Conservation (phyloP, 2,888 invertebrate species). For the Melolontha melolontha region DNA sequence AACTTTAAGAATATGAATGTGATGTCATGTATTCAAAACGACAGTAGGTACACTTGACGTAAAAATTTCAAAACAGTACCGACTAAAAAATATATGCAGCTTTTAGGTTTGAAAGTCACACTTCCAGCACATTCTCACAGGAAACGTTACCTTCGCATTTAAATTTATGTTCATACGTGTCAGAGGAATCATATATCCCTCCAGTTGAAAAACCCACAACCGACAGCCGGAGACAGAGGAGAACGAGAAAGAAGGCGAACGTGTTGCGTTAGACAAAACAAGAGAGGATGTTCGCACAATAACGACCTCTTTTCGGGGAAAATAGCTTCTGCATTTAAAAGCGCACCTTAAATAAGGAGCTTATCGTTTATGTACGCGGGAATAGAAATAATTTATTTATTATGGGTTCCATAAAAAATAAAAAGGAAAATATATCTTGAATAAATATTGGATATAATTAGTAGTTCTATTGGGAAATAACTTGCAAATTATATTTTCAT, state of each 20-base stretch:
- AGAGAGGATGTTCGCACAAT: conserved; percentile 9
- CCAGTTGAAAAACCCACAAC: conserved; percentile 7
- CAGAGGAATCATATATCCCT: conserved; percentile 8
- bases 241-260: not conserved
- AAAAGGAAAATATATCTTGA: too few relatives aligned
- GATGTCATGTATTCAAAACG: too few relatives aligned
- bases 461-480: too few relatives aligned
- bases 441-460: too few relatives aligned
- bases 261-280: conserved; percentile 6
- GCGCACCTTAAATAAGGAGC: not conserved
- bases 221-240: conserved; percentile 1
- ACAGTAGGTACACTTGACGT: too few relatives aligned
- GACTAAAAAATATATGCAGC: too few relatives aligned
- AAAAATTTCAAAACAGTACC: too few relatives aligned
- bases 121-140: conserved; percentile 20
- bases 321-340: conserved; percentile 29
- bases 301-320: conserved; percentile 4
- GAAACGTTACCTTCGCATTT: conserved; percentile 27
- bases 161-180: conserved; percentile 33
- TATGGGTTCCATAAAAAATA: too few relatives aligned
- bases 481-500: too few relatives aligned
- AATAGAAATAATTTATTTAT: conserved; percentile 1
- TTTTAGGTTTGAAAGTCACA: conserved; percentile 13
- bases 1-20: too few relatives aligned
- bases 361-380: not conserved